Conservation (phyloP, 2,888 invertebrate species). For the Drosophila neotestacea region DNA sequence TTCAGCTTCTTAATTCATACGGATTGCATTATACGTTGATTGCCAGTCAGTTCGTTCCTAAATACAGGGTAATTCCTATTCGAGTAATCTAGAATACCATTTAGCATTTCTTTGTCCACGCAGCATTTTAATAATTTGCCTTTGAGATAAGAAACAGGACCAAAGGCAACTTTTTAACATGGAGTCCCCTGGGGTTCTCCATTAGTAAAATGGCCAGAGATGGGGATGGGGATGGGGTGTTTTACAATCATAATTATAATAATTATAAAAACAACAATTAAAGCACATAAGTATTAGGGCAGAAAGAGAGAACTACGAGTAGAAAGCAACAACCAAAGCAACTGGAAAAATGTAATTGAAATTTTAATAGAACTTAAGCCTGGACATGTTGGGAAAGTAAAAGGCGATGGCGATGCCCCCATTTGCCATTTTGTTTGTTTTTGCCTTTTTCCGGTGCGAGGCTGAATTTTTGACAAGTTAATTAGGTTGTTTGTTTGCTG, state of each 20-base stretch:
- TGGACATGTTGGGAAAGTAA: constrained; percentile 33
- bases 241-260: constrained; percentile 68
- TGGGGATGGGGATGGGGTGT: constrained; percentile 1
- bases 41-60: not conserved
- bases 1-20: too few relatives aligned
- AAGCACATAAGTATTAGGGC: constrained; percentile 60
- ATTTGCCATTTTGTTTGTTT: constrained; percentile 20
- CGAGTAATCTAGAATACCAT: not conserved
- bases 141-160: not conserved
- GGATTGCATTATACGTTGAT: too few relatives aligned
- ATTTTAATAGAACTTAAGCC: constrained; percentile 49
- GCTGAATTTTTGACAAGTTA: constrained; percentile 72
- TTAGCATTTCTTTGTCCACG: constrained; percentile 2
- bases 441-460: constrained; percentile 47
- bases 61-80: not conserved
- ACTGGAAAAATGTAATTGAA: constrained; percentile 48
- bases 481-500: constrained; percentile 66
- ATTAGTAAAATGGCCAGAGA: constrained; percentile 40
- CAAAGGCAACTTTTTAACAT: constrained; percentile 31
- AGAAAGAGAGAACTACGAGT: constrained; percentile 8
- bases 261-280: constrained; percentile 72
- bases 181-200: constrained; percentile 21
- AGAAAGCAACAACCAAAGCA: constrained; percentile 21
- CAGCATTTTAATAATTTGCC: constrained; percentile 1
- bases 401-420: constrained; percentile 10